Percentiles rank a stretch among this genome's conserved stretches.
Conservation (phyloP, 2,797 vertebrate genomes). For the Lutra lutra region DNA sequence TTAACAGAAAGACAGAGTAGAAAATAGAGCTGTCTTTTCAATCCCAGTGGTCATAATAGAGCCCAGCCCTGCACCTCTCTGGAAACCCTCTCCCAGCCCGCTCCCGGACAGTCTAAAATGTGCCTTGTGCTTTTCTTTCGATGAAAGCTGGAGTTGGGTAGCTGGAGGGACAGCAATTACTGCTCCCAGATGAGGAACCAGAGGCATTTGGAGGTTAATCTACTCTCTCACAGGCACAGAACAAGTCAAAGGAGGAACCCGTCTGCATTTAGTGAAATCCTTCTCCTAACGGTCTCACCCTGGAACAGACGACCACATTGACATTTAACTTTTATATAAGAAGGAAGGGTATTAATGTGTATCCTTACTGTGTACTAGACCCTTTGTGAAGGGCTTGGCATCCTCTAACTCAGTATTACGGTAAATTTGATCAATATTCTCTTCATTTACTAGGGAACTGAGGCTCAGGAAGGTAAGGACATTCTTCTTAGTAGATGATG, state of each 20-base stretch:
- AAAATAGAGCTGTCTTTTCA: constrained; percentile 81
- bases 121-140: constrained; percentile 43
- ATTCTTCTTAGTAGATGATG: not conserved
- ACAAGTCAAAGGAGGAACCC: not conserved
- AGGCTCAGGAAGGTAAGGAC: not conserved
- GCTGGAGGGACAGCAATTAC: constrained; percentile 71
- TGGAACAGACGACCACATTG: not conserved
- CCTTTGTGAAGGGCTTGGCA: too few relatives aligned
- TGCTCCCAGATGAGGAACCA: constrained; percentile 62
- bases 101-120: not conserved
- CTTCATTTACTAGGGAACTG: not conserved
- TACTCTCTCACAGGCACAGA: constrained; percentile 40
- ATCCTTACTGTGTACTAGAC: not conserved
- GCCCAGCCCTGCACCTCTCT: constrained; percentile 49
- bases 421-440: not conserved
- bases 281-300: not conserved
- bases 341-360: not conserved
- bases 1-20: constrained; percentile 75
- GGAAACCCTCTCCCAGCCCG: constrained; percentile 46
- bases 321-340: not conserved
- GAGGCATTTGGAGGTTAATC: constrained; percentile 72
- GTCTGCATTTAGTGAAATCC: constrained; percentile 54
- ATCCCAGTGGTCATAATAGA: constrained; percentile 63
- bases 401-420: not conserved
- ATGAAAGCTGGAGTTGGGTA: constrained; percentile 7